Evolutionary conservation across 2,888 invertebrate species (phyloP), one percentile per base, ranked within the genome.

Genomic region (Mythimna lalbum): DNA sequence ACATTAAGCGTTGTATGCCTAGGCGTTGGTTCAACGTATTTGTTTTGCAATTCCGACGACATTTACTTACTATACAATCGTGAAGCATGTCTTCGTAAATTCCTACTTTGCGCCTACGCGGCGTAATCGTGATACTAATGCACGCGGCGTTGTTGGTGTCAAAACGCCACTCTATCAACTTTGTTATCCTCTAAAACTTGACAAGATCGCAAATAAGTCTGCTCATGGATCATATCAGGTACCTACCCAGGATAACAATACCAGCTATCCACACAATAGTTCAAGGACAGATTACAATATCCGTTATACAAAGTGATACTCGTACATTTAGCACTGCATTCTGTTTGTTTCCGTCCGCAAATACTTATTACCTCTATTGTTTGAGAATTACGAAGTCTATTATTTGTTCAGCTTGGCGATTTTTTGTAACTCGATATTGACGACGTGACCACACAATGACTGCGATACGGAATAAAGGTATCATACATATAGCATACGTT

Each of bases 371-470:
- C n/a, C n/a, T n/a, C n/a, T n/a, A n/a, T n/a, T n/a, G n/a, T n/a
- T n/a, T n/a, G n/a, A n/a, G n/a, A n/a, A n/a, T n/a, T n/a, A n/a
- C n/a, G n/a, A n/a, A n/a, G n/a, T n/a, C n/a, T n/a, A n/a, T n/a
- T n/a, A n/a, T n/a, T n/a, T n/a, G n/a, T n/a, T n/a, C n/a, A n/a
- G n/a, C n/a, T n/a, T n/a, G n/a, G 12, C 21, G n/a, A 27, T 57
- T 73, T 47, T 59, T 63, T 76, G 57, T 39, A 47, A 76, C 49
- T 17, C 31, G 47, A 53, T 63, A 49, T 52, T 52, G 39, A 27
- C n/a, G 31, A 52, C 57, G 69, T 63, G 57, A 39, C 59, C 31
- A 59, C 64, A 64, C 73, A 72, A 72, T 73, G 57, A 39, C 9
- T 33, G 23, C 21, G 27, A 33, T 19, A 3, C n/a, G 27, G 4